A percentile compares a stretch with the other conserved stretches of the same genome.
phyloP scores from a whole-genome alignment of 2,113 vertebrate species.

The Apeltes quadracus region DNA sequence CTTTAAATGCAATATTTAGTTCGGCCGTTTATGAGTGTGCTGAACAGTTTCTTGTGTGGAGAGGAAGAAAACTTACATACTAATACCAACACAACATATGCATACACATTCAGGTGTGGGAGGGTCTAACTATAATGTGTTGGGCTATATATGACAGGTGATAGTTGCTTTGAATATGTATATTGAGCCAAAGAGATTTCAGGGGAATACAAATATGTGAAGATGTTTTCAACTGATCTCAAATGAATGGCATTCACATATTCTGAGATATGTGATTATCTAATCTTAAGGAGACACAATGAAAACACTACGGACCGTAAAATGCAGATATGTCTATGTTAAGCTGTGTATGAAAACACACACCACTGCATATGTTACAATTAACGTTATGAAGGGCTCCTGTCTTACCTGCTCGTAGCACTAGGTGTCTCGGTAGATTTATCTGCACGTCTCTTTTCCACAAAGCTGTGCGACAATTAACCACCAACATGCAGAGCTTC shows the following conservation, averaged over 20 bases:
- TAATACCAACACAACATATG: background rate
- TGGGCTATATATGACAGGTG: background rate
- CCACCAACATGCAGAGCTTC: conserved; percentile 31
- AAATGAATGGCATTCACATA: background rate
- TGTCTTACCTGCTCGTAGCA: conserved; percentile 49
- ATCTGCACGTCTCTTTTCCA: conserved; percentile 27
- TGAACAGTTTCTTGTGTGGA: background rate
- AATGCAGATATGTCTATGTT: background rate
- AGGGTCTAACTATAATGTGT: background rate
- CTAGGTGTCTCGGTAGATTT: background rate
- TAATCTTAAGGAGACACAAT: background rate
- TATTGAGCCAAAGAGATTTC: background rate
- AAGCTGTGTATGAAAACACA: background rate
- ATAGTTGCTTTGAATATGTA: conserved; percentile 5
- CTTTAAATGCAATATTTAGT: conserved; percentile 6
- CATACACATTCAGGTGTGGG: background rate
- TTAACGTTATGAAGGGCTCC: background rate
- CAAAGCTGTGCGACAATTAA: conserved; percentile 14
- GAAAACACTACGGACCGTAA: background rate
- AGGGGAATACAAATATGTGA: background rate
- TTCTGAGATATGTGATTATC: background rate
- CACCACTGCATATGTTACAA: background rate
- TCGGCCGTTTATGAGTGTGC: background rate
- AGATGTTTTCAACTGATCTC: background rate
- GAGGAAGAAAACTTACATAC: conserved; percentile 2